These are phyloP conservation scores for Chrysogorgia sp. DNA, from an alignment of 92 coral and sea anemone species.

Conservation along the genomic window DNA sequence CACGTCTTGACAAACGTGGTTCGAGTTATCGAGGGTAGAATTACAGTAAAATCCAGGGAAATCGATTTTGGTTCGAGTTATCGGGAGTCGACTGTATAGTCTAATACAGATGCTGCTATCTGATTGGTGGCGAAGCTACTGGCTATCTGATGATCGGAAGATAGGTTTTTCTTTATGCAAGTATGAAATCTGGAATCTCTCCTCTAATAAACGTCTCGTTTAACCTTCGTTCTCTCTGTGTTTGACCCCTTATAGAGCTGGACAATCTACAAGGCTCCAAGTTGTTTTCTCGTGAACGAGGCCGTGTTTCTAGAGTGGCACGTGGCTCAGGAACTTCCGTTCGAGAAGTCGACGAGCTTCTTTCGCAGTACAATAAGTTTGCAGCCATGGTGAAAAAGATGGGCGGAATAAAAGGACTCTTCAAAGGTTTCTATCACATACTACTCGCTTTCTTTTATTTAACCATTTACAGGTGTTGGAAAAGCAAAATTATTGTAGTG, in stretches of 20 bases:
- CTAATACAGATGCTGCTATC: no score
- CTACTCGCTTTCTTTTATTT: neutral
- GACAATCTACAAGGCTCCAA: conserved; percentile 98
- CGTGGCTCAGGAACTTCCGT: conserved; percentile 96
- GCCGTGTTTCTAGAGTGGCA: conserved; percentile 93
- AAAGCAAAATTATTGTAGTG: neutral
- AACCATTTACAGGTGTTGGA: neutral
- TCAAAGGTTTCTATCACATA: conserved; percentile 70
- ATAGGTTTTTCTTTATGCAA: conserved; percentile 3
- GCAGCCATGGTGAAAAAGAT: conserved; percentile 99
- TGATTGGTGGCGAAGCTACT: no score
- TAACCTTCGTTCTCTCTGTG: neutral
- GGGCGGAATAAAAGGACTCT: conserved; percentile 99
- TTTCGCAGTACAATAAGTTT: conserved; percentile 95
- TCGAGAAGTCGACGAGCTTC: conserved; percentile 91
- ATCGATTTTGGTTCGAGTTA: no score
- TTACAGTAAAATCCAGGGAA: no score
- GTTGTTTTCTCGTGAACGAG: conserved; percentile 95
- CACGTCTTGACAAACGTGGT: no score
- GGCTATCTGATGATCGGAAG: no score
- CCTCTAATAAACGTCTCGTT: no score
- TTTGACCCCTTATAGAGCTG: conserved; percentile 55
- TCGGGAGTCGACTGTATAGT: no score
- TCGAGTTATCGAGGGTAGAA: no score
- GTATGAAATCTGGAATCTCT: neutral